Percentiles rank a stretch among this genome's conserved stretches.
Conservation (phyloP, 2,113 vertebrate genomes). For the Anhinga rufa region DNA sequence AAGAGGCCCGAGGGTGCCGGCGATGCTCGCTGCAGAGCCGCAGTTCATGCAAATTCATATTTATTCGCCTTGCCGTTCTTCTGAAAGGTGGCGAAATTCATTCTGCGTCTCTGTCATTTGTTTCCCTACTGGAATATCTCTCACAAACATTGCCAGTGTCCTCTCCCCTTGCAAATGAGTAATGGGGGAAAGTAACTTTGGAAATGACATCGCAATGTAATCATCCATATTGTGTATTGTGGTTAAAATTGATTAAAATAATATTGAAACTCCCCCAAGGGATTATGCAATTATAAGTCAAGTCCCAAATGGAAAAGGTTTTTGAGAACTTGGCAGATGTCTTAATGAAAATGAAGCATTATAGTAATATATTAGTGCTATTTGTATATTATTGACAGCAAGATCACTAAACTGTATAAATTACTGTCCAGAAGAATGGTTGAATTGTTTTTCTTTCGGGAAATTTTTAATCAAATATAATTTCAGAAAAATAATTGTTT, state of each 20-base stretch:
- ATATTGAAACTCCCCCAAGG: slow-evolving; percentile 82
- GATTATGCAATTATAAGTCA: slow-evolving; percentile 79
- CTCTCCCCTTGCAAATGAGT: slow-evolving; percentile 66
- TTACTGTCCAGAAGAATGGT: slow-evolving; percentile 73
- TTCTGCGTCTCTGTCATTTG: neutral
- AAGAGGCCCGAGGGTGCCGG: neutral
- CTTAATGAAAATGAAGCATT: slow-evolving; percentile 88
- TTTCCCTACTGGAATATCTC: slow-evolving; percentile 42
- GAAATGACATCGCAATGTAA: slow-evolving; percentile 78
- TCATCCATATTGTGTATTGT: slow-evolving; percentile 80
- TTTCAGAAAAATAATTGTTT: slow-evolving; percentile 75
- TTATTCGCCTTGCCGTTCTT: slow-evolving; percentile 39
- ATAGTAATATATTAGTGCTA: slow-evolving; percentile 81
- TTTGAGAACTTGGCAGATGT: slow-evolving; percentile 82
- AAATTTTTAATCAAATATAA: slow-evolving; percentile 76
- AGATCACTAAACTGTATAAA: slow-evolving; percentile 80
- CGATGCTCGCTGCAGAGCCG: neutral
- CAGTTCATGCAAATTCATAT: neutral
- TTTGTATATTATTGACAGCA: slow-evolving; percentile 81
- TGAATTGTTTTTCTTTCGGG: slow-evolving; percentile 76
- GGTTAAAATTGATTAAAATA: slow-evolving; percentile 85
- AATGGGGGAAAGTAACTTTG: slow-evolving; percentile 77
- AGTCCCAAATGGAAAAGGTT: slow-evolving; percentile 77
- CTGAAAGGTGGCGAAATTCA: slow-evolving; percentile 43
- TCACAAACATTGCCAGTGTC: slow-evolving; percentile 22